Percentiles rank a stretch among this genome's conserved stretches.
Conservation (phyloP, 1,140 invertebrate species). For the Brachionus paranguensis region DNA sequence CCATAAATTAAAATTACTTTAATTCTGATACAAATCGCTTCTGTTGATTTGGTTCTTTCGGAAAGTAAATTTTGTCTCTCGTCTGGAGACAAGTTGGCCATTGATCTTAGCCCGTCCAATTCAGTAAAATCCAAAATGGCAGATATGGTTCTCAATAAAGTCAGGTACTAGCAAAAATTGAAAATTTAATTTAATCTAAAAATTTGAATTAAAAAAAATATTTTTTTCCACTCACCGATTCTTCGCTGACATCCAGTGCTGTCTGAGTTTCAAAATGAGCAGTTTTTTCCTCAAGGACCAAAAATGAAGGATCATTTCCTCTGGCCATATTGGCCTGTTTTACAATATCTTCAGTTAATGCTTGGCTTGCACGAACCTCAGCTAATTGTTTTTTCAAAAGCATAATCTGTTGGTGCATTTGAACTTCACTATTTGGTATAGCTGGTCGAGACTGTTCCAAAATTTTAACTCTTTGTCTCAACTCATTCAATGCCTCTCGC, state of each 20-base stretch:
- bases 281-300: constrained; percentile 49
- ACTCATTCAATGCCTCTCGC: constrained; percentile 52
- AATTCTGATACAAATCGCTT: constrained; percentile 1
- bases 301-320: constrained; percentile 43
- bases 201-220: no score
- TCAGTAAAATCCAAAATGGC: background rate
- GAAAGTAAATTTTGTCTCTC: background rate
- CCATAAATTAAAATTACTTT: background rate
- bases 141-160: background rate
- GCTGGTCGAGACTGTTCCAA: constrained; percentile 45
- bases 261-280: constrained; percentile 53
- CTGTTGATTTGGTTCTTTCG: constrained; percentile 34
- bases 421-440: constrained; percentile 48
- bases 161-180: background rate
- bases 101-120: constrained; percentile 9
- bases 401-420: constrained; percentile 50
- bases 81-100: constrained; percentile 20
- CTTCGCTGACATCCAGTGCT: constrained; percentile 52
- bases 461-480: constrained; percentile 48
- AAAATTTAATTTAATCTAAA: background rate
- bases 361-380: constrained; percentile 49
- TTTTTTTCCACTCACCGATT: constrained; percentile 43
- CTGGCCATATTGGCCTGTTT: constrained; percentile 44
- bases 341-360: constrained; percentile 29
- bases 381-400: constrained; percentile 54